These are phyloP conservation scores for Alloplasta piceator DNA, from an alignment of 2,888 invertebrate genomes.

Conservation along the genomic window DNA sequence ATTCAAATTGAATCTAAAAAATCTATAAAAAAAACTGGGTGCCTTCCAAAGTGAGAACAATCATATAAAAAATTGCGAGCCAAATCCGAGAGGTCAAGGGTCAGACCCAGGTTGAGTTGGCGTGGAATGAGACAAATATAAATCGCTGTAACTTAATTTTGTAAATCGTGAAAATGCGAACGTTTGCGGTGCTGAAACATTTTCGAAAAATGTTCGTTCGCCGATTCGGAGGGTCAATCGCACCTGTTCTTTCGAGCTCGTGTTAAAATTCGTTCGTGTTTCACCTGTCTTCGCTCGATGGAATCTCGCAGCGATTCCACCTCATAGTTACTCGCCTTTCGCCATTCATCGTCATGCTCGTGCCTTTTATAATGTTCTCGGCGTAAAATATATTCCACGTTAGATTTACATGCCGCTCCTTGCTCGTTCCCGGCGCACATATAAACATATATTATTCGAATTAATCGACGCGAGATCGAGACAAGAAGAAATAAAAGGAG, in stretches of 20 bases:
- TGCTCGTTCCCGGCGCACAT: not conserved
- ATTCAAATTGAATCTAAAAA: too few species aligned
- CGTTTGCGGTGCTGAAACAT: too few species aligned
- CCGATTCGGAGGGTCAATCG: conserved; percentile 5
- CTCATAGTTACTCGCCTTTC: conserved; percentile 17
- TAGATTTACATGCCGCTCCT: conserved; percentile 44
- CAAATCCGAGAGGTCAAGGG: too few species aligned
- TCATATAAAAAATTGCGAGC: too few species aligned
- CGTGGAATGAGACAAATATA: too few species aligned
- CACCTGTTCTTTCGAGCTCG: not conserved
- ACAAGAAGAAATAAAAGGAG: not conserved
- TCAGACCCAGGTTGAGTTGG: too few species aligned
- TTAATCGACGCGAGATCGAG: conserved; percentile 14
- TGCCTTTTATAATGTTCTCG: conserved; percentile 13
- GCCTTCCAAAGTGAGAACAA: too few species aligned
- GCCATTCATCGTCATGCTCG: conserved; percentile 22
- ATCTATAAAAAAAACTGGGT: too few species aligned
- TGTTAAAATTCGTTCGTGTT: conserved; percentile 24
- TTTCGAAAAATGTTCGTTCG: too few species aligned
- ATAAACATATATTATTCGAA: conserved; percentile 15
- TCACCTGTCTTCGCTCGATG: conserved; percentile 50
- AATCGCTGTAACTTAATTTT: too few species aligned
- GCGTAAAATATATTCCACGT: conserved; percentile 29
- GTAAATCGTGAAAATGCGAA: too few species aligned
- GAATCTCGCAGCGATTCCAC: conserved; percentile 8